Evolutionary conservation across 2,888 invertebrate species (phyloP).

Genomic region (Tipula confusa): DNA sequence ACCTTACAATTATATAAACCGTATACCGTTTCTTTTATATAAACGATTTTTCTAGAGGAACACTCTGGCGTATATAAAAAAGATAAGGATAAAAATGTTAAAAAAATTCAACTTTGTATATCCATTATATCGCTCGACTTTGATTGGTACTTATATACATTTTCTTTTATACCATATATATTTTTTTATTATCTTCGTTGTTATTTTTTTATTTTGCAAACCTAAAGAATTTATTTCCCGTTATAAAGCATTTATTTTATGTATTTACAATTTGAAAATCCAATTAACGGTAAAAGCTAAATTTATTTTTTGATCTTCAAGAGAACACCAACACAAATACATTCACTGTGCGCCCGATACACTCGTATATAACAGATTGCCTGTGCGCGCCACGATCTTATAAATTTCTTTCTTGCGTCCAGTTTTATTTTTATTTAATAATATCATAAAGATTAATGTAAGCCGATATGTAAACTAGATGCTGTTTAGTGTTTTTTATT

Average conservation of each 20-base stretch:
- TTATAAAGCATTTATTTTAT: constrained; percentile 25
- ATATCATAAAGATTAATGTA: constrained; percentile 1
- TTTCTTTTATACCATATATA: not conserved
- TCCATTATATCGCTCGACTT: not conserved
- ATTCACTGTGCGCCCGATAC: not conserved
- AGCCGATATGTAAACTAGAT: constrained; percentile 1
- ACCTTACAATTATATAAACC: not conserved
- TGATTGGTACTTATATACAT: not conserved
- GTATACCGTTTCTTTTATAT: not conserved
- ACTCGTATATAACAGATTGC: not conserved
- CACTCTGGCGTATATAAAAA: not conserved
- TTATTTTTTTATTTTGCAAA: constrained; percentile 1
- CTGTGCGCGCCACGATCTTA: not conserved
- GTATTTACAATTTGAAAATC: constrained; percentile 12
- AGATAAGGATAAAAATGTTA: not conserved
- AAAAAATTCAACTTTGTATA: not conserved
- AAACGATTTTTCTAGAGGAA: not conserved
- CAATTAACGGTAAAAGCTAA: constrained; percentile 25
- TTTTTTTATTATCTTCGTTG: not conserved
- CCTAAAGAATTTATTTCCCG: not conserved
- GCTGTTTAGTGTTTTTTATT: not conserved
- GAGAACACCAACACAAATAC: not conserved
- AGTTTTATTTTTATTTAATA: not conserved
- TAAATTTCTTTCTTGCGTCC: not conserved
- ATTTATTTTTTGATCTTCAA: not conserved